Percentiles rank a stretch among this genome's conserved stretches.
Evolutionary conservation across 2,888 invertebrate genomes (phyloP).

Genomic region (Aethes cnicana): DNA sequence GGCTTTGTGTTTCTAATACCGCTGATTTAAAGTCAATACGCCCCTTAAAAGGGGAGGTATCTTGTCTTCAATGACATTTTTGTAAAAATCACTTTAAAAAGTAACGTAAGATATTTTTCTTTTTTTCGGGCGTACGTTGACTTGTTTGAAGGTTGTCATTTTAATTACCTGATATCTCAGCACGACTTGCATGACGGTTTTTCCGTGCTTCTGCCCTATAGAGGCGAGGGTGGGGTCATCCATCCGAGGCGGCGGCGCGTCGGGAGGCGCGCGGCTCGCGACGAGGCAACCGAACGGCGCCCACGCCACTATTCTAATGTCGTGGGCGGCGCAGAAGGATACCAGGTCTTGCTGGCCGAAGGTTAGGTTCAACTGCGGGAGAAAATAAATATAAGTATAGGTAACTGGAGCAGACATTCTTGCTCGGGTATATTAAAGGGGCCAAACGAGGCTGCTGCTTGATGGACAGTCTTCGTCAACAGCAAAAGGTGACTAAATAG

Average conservation of each 20-base stretch:
- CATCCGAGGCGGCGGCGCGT: conserved; percentile 76
- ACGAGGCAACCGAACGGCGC: conserved; percentile 85
- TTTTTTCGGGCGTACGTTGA: not conserved
- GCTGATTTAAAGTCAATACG: too few relatives aligned
- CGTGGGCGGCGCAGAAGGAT: conserved; percentile 82
- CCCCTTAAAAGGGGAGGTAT: too few relatives aligned
- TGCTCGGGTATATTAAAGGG: not conserved
- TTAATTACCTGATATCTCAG: conserved; percentile 82
- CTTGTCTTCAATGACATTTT: too few relatives aligned
- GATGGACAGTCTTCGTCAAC: too few relatives aligned
- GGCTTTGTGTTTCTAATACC: too few relatives aligned
- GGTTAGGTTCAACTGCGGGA: conserved; percentile 80
- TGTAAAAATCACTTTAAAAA: too few relatives aligned
- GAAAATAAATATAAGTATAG: not conserved
- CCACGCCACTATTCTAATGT: conserved; percentile 84
- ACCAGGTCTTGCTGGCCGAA: conserved; percentile 85
- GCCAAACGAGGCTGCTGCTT: too few relatives aligned
- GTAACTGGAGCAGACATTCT: not conserved
- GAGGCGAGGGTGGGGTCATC: conserved; percentile 77
- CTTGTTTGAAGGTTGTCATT: too few relatives aligned
- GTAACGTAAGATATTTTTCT: too few relatives aligned
- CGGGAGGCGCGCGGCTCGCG: conserved; percentile 62
- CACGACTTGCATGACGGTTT: conserved; percentile 84
- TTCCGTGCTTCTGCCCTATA: conserved; percentile 84
- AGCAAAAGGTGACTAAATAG: too few relatives aligned